Conservation (phyloP, 2,113 vertebrate species). For the Otolemur garnettii region DNA sequence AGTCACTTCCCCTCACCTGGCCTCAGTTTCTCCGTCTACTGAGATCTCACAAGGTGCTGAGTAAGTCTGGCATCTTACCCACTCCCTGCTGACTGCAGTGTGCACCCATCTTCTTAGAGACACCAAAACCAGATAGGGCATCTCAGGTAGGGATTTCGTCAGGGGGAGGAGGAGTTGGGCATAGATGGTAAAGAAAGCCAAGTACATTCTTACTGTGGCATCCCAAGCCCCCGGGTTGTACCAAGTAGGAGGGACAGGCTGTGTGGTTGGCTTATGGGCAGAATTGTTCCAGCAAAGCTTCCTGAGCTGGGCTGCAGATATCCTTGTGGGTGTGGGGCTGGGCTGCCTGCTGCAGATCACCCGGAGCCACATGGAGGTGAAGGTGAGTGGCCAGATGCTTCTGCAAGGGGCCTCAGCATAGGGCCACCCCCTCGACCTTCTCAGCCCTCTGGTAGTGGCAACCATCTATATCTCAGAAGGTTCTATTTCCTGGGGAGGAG, state of each 20-base stretch:
- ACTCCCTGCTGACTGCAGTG: no score
- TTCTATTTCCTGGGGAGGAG: not conserved
- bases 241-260: accelerated
- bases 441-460: accelerated
- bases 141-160: not conserved
- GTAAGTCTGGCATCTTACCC: not conserved
- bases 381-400: conserved; percentile 85
- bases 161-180: accelerated
- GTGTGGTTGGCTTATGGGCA: accelerated
- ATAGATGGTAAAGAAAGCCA: no score
- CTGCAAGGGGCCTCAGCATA: not conserved
- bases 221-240: not conserved
- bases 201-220: not conserved
- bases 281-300: not conserved
- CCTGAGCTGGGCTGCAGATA: conserved; percentile 90
- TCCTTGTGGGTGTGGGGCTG: conserved; percentile 95
- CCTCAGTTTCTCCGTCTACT: not conserved
- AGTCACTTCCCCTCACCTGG: not conserved
- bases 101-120: not conserved
- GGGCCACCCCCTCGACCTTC: accelerated
- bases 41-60: not conserved
- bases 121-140: accelerated
- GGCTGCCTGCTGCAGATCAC: conserved; percentile 94
- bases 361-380: conserved; percentile 85
- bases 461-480: no score